phyloP scores from a whole-genome alignment of 2,797 vertebrate species.

The Allobates femoralis region DNA sequence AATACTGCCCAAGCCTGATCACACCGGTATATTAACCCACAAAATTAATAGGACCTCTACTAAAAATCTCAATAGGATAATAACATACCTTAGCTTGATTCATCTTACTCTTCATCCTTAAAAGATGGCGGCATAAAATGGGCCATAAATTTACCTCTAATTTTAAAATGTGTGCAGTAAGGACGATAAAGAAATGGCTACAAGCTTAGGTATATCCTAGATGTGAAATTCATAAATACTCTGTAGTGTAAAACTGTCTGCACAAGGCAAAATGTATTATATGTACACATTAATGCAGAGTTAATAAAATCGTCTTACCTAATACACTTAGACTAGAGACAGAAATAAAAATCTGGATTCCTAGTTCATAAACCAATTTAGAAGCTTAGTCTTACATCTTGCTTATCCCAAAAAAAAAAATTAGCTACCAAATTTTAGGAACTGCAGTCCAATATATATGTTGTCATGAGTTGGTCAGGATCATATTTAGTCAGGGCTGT shows the following conservation, averaged over 20 bases:
- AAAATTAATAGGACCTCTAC: constrained; percentile 19
- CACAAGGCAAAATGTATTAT: background rate
- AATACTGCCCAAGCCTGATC: background rate
- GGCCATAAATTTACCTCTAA: constrained; percentile 9
- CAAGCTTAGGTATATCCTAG: background rate
- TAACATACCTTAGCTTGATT: constrained; percentile 28
- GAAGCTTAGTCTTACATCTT: background rate
- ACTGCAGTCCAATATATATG: background rate
- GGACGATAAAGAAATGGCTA: background rate
- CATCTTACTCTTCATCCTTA: constrained; percentile 26
- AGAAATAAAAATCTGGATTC: background rate
- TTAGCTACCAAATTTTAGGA: background rate
- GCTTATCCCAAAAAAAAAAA: background rate
- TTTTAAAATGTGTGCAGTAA: background rate
- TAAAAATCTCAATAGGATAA: constrained; percentile 28
- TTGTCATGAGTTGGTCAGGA: too few species aligned
- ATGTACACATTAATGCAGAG: background rate
- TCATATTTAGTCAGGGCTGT: too few species aligned
- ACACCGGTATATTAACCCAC: constrained; percentile 13
- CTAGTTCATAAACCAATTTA: background rate
- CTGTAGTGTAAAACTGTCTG: background rate
- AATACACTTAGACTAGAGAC: background rate
- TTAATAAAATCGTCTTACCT: constrained; percentile 3
- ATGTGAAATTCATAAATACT: constrained; percentile 7
- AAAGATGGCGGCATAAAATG: constrained; percentile 21